These are phyloP conservation scores for Antitype chi DNA, from an alignment of 2,888 invertebrate species.

Conservation along the genomic window DNA sequence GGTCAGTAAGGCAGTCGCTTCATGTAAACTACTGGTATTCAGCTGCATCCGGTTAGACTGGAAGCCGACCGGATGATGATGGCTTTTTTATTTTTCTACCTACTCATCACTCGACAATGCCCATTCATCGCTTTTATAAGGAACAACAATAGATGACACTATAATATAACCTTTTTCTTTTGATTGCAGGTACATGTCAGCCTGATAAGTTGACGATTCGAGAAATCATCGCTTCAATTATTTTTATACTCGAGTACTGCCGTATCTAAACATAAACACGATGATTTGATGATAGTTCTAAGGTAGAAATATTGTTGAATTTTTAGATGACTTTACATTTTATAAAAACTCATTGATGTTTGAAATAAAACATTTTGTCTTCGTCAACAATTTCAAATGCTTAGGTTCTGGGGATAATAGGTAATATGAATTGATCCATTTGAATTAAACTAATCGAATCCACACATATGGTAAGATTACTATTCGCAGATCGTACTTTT, in stretches of 20 bases:
- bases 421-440: constrained; percentile 45
- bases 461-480: constrained; percentile 12
- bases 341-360: constrained; percentile 29
- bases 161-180: constrained; percentile 50
- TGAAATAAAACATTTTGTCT: constrained; percentile 24
- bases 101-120: constrained; percentile 5
- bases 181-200: constrained; percentile 70
- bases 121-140: constrained; percentile 2
- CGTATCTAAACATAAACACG: constrained; percentile 45
- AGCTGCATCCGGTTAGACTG: too few species aligned
- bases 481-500: background rate
- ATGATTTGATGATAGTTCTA: constrained; percentile 42
- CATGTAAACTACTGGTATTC: too few species aligned
- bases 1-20: too few species aligned
- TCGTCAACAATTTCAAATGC: constrained; percentile 29
- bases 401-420: constrained; percentile 39
- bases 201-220: constrained; percentile 55
- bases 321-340: constrained; percentile 52
- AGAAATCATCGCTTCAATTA: constrained; percentile 52
- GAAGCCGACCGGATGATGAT: too few species aligned
- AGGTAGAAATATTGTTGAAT: constrained; percentile 55
- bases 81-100: constrained; percentile 12
- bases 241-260: constrained; percentile 57
- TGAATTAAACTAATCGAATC: constrained; percentile 42
- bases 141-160: constrained; percentile 30